A percentile compares a stretch with the other conserved stretches of the same genome.
Conservation (phyloP, 1,140 invertebrate genomes). For the Drepana arcuata region DNA sequence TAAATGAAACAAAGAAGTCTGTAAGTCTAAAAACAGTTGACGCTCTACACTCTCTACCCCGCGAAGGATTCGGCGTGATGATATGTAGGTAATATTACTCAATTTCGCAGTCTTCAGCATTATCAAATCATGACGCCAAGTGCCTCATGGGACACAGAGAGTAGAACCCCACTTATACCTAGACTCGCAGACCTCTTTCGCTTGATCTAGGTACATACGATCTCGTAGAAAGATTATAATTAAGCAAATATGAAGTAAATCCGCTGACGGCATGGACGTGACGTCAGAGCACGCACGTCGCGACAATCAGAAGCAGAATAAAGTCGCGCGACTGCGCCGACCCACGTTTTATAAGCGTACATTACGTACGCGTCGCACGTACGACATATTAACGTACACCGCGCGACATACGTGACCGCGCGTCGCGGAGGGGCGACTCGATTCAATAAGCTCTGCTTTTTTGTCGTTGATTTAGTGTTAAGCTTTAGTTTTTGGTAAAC, state of each 20-base stretch:
- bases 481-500: conserved; percentile 3
- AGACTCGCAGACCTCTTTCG: too few relatives aligned
- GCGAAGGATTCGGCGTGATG: too few relatives aligned
- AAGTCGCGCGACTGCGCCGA: conserved; percentile 32
- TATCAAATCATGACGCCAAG: not conserved
- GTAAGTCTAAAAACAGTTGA: too few relatives aligned
- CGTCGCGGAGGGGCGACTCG: conserved; percentile 25
- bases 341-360: conserved; percentile 47
- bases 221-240: too few relatives aligned
- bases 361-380: conserved; percentile 51
- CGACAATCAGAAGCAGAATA: conserved; percentile 57
- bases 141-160: not conserved
- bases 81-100: too few relatives aligned
- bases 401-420: conserved; percentile 41
- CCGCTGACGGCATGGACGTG: conserved; percentile 19
- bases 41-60: too few relatives aligned
- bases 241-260: not conserved
- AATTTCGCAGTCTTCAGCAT: not conserved
- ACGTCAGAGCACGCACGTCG: conserved; percentile 44
- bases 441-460: conserved; percentile 38
- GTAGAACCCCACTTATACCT: too few relatives aligned
- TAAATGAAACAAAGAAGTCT: too few relatives aligned
- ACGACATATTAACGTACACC: conserved; percentile 62
- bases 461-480: conserved; percentile 14
- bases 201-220: too few relatives aligned